Conservation (phyloP, 2,113 vertebrate genomes). For the Australoheros scitulus region DNA sequence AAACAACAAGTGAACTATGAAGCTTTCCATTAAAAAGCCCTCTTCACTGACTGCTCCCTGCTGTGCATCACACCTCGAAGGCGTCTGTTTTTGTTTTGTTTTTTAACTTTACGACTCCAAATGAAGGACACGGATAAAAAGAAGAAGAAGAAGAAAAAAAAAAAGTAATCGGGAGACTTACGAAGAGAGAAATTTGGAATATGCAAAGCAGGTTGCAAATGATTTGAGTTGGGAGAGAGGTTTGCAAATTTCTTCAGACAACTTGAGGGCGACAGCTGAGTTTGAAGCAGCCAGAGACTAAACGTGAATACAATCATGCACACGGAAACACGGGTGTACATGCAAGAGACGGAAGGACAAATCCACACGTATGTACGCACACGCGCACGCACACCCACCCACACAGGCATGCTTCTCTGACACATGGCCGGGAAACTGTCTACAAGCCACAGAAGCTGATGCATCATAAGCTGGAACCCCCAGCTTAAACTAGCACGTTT, state of each 20-base stretch:
- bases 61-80: not conserved
- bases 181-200: slow-evolving; percentile 1
- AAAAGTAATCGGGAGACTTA: slow-evolving; percentile 61
- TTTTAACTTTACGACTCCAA: not conserved
- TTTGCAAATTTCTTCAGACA: slow-evolving; percentile 3
- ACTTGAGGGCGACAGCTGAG: not conserved
- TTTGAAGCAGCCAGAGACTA: slow-evolving; percentile 9
- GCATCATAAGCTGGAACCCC: not conserved
- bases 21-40: not conserved
- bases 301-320: slow-evolving; percentile 57
- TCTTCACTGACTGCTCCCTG: not conserved
- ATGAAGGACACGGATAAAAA: not conserved
- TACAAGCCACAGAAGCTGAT: slow-evolving; percentile 6
- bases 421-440: not conserved
- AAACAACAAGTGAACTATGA: not conserved
- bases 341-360: slow-evolving; percentile 53
- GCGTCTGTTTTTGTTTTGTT: not conserved
- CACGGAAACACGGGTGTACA: slow-evolving; percentile 52
- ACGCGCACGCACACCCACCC: not conserved
- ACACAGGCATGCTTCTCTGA: not conserved
- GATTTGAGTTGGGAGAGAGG: not conserved
- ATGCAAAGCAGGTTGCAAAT: not conserved
- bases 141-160: not conserved
- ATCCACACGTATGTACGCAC: not conserved
- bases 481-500: not conserved